Evolutionary conservation across 2,888 invertebrate genomes (phyloP).

Genomic region (Leucania comma): DNA sequence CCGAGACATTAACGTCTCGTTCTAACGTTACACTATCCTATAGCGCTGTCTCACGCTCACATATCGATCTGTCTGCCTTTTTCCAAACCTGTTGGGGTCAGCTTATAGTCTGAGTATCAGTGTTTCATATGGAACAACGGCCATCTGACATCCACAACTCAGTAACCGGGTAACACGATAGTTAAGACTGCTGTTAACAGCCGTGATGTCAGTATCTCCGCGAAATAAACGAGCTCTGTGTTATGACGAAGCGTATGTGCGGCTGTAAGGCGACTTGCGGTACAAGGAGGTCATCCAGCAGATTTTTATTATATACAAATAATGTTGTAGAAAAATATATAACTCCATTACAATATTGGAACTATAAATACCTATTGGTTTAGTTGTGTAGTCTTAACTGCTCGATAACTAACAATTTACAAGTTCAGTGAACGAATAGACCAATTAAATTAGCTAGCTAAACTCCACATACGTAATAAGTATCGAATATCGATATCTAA

Average conservation of each 20-base stretch:
- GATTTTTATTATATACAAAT: neutral
- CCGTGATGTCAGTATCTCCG: neutral
- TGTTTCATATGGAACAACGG: neutral
- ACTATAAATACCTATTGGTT: constrained; percentile 14
- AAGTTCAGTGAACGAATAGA: too few relatives aligned
- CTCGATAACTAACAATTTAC: neutral
- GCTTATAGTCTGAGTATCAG: neutral
- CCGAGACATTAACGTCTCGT: neutral
- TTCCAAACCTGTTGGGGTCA: neutral
- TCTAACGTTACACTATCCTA: neutral
- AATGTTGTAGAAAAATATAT: constrained; percentile 29
- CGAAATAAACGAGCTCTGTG: neutral
- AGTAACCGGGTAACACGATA: neutral
- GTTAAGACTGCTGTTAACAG: too few relatives aligned
- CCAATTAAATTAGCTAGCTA: too few relatives aligned
- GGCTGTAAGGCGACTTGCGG: constrained; percentile 42
- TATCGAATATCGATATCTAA: too few relatives aligned
- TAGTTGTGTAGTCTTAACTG: neutral
- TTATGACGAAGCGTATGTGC: constrained; percentile 1
- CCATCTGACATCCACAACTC: neutral
- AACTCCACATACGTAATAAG: too few relatives aligned
- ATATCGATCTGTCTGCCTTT: neutral
- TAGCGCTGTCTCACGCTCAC: neutral
- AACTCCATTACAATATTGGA: neutral
- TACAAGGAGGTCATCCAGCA: neutral